Base-by-base conservation (phyloP, 2,797 vertebrate genomes). In the Gorsachius magnificus region DNA sequence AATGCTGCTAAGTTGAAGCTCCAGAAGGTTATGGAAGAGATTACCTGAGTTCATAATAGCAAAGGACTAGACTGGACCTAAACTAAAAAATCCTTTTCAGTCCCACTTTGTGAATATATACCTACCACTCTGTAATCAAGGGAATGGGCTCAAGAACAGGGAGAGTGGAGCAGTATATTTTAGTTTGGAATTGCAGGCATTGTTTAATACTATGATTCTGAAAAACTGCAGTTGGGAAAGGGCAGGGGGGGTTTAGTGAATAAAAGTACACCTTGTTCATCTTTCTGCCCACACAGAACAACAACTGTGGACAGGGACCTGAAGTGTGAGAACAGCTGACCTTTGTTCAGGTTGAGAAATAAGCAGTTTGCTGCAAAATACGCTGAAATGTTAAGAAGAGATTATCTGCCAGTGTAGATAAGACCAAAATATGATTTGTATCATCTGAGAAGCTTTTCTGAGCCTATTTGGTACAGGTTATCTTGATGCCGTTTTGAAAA, bases 371-470 rank as follows among this genome's bases (percentile, higher is more conserved):
- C 75, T 89, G 75, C 71, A 83, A 92, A 85, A 89, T 25, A 45
- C 2, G 3, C 68, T 45, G 19, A 89, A 75, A 87, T 95, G 18
- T 61, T 89, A 77, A 66, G 61, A 89, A 63, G 38, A 66, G 31
- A 48, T 96, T 87, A 93, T 84, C 79, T 95, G 68, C 61, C 57
- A 28, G 33, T 33, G 26, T 74, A 85, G 90, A 53, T 94, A 91
- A 91, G 87, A 66, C 56, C 7, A 11, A 66, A 85, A 58, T 94
- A 82, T 41, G 58, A 87, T 94, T 89, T 61, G 35, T 82, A 50
- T 90, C 10, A 0, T 56, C 19, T 14, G 48, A 74, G 57, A 70
- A 70, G 71, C 75, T 89, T 85, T 57, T 41, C 89, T 71, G 87
- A 87, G 75, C 35, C 36, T 57, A 4, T 80, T 92, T 91, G 53